These are phyloP conservation scores for Ochlodes sylvanus DNA, from an alignment of 2,888 invertebrate species.

Conservation along the genomic window DNA sequence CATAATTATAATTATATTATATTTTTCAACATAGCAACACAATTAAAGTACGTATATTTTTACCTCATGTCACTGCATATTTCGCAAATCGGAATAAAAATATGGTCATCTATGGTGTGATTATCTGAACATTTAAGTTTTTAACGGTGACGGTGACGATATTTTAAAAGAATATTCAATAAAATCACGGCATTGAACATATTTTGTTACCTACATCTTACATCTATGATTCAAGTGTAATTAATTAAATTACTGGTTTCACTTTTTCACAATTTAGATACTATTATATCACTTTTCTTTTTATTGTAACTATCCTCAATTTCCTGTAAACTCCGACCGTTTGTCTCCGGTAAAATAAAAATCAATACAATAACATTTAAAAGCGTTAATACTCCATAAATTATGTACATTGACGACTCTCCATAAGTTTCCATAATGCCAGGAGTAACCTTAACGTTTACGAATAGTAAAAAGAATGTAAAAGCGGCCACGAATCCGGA, in stretches of 20 bases:
- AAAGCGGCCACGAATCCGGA: constrained; percentile 58
- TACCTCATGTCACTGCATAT: too few species aligned
- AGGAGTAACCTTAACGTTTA: constrained; percentile 59
- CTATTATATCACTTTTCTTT: constrained; percentile 59
- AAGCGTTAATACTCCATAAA: constrained; percentile 52
- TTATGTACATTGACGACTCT: constrained; percentile 51
- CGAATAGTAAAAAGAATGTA: constrained; percentile 55
- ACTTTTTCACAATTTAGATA: constrained; percentile 33
- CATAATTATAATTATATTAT: too few species aligned
- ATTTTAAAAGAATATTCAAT: too few species aligned
- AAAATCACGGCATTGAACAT: too few species aligned
- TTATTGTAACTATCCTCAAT: constrained; percentile 78
- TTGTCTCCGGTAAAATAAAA: constrained; percentile 62
- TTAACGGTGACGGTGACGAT: too few species aligned
- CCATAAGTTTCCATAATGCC: constrained; percentile 53
- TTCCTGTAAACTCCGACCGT: constrained; percentile 88
- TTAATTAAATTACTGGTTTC: background rate
- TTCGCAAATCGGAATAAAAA: too few species aligned
- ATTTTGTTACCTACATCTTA: too few species aligned
- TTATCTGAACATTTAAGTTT: too few species aligned
- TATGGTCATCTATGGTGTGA: too few species aligned
- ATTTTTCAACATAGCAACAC: too few species aligned
- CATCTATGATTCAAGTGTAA: too few species aligned
- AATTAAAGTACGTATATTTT: too few species aligned
- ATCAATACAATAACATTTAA: constrained; percentile 49